These are phyloP conservation scores for Cyrtodaria siliqua DNA, from an alignment of 2,888 invertebrate species.

Conservation along the genomic window DNA sequence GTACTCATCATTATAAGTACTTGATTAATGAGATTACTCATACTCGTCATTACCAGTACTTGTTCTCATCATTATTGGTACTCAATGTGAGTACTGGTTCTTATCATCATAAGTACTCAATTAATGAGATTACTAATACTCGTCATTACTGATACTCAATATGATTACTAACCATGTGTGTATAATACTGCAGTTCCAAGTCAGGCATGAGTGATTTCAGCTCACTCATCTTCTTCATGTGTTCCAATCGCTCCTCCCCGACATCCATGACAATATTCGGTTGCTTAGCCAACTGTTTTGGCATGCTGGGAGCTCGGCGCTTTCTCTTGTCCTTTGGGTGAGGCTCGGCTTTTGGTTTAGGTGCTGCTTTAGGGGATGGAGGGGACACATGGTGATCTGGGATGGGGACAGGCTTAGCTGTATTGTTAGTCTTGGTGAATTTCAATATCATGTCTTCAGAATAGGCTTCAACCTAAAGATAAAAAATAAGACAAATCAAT, in stretches of 20 bases:
- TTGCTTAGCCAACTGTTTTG: slow-evolving; percentile 38
- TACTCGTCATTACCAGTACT: no score
- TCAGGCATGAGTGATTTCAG: slow-evolving; percentile 76
- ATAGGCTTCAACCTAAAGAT: slow-evolving; percentile 45
- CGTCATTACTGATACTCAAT: no score
- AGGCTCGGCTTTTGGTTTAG: background rate
- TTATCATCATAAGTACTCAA: no score
- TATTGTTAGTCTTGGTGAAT: slow-evolving; percentile 22
- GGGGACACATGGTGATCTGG: slow-evolving; percentile 4
- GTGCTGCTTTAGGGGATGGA: background rate
- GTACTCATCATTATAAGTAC: no score
- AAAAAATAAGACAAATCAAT: background rate
- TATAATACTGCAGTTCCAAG: slow-evolving; percentile 72
- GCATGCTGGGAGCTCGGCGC: slow-evolving; percentile 15
- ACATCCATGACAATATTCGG: slow-evolving; percentile 45
- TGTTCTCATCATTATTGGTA: no score
- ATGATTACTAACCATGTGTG: slow-evolving; percentile 62
- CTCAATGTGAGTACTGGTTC: no score
- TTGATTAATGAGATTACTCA: no score
- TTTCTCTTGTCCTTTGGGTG: slow-evolving; percentile 1
- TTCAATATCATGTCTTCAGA: slow-evolving; percentile 23
- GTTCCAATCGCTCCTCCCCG: slow-evolving; percentile 72
- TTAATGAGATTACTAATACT: no score
- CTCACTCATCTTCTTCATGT: slow-evolving; percentile 75
- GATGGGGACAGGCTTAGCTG: slow-evolving; percentile 42